Evolutionary conservation across 2,797 vertebrate genomes (phyloP), one percentile per base, ranked within the genome.

Genomic region (Protosalanx chinensis): DNA sequence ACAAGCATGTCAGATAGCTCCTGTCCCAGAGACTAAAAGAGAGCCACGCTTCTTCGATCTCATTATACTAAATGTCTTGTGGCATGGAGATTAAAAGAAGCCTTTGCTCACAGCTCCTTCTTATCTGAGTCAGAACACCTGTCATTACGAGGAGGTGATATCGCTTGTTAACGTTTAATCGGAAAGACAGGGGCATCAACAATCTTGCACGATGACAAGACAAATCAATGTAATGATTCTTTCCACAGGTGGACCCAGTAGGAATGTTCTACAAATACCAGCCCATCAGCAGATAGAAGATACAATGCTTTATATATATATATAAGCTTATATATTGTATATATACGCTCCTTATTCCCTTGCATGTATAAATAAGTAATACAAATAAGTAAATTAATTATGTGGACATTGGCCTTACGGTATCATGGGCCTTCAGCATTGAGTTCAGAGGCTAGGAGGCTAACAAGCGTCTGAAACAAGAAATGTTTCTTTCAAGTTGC

Each of bases 171-270:
- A 60, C 62, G 41, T 67, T 67, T 30, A 67, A 27, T 30, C 27
- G 46, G 13, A 62, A 69, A 70, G 67, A 15, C 46, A 23, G 64
- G 8, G 0, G 18, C 1, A n/a, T 46, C 29, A 66, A 46, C n/a
- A 49, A n/a, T 37, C 33, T 46, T 6, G 13, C 1, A 30, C 2
- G 49, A 70, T 51, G 75, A 70, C 46, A 41, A 65, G 64, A 70
- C 58, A 60, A 68, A 66, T 41, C 29, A 53, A 37, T 16, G 1
- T 58, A 56, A 74, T 49, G 59, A 60, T 67, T 71, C 59, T 46
- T 3, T 46, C 20, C 35, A 33, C 63, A 71, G 62, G 53, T 60
- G 53, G 67, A 4, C 53, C 23, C 49, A 67, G 67, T 59, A 62
- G 64, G 35, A 20, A 2, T 37, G 64, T 53, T 2, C 62, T 7